Conservation (phyloP, 2,113 vertebrate genomes). For the Daboia siamensis region DNA sequence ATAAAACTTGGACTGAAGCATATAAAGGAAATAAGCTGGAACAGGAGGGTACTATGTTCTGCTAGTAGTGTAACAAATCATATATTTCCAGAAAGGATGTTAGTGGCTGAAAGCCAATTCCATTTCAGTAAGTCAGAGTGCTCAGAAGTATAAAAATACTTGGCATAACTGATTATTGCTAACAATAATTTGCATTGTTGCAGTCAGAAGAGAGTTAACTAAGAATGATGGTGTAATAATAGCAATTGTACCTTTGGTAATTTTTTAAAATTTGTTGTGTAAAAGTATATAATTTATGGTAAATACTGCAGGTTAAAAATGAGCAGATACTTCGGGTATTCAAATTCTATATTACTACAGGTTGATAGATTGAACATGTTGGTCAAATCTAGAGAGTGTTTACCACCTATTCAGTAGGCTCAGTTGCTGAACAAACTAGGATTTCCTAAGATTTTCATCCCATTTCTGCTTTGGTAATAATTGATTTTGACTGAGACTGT, state of each 20-base stretch:
- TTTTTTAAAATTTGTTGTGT: neutral
- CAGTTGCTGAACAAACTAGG: neutral
- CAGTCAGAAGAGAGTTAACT: slow-evolving; percentile 29
- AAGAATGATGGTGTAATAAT: slow-evolving; percentile 27
- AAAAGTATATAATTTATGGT: neutral
- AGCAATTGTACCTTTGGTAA: neutral
- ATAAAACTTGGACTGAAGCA: slow-evolving; percentile 46
- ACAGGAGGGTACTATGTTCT: slow-evolving; percentile 36
- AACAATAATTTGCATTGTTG: slow-evolving; percentile 11
- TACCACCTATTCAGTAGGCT: neutral
- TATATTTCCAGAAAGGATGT: slow-evolving; percentile 34
- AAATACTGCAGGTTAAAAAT: neutral
- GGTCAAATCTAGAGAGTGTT: neutral
- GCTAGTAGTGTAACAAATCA: neutral
- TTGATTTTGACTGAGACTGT: neutral
- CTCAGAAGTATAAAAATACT: slow-evolving; percentile 10
- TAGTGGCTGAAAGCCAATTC: slow-evolving; percentile 22
- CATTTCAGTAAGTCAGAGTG: slow-evolving; percentile 9
- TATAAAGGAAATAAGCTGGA: slow-evolving; percentile 44
- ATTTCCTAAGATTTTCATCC: neutral
- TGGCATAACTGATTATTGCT: slow-evolving; percentile 1
- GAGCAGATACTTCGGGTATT: neutral
- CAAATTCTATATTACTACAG: neutral
- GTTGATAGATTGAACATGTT: neutral
- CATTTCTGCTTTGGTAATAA: neutral